Percentiles rank a stretch among this genome's conserved stretches.
phyloP scores from a whole-genome alignment of 1,140 invertebrate genomes.

The Drosophila sturtevanti region DNA sequence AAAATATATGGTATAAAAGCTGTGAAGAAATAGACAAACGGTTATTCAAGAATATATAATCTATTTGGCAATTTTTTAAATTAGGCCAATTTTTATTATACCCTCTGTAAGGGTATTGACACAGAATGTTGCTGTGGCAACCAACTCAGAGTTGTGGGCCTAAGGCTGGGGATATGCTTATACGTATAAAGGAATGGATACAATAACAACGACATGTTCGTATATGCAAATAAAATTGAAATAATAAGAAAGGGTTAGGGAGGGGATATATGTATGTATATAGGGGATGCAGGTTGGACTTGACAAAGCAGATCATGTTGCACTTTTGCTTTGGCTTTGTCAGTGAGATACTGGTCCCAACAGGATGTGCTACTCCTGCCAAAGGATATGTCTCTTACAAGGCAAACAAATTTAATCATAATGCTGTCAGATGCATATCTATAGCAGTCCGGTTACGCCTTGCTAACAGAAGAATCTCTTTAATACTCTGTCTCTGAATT shows the following conservation, averaged over 20 bases:
- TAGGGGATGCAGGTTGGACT: background rate
- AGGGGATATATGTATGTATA: no score
- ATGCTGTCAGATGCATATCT: constrained; percentile 61
- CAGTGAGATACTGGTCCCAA: constrained; percentile 46
- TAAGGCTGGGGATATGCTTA: background rate
- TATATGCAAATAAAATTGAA: constrained; percentile 14
- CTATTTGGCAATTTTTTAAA: no score
- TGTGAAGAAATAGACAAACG: no score
- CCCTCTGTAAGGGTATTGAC: no score
- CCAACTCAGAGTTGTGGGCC: background rate
- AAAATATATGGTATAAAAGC: no score
- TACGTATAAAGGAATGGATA: background rate
- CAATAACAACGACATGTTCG: background rate
- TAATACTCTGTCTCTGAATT: background rate
- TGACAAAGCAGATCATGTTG: constrained; percentile 32
- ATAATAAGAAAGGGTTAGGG: background rate
- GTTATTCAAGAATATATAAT: no score
- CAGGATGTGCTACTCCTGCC: constrained; percentile 43
- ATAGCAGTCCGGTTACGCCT: background rate
- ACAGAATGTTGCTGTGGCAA: no score
- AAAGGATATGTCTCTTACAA: constrained; percentile 53
- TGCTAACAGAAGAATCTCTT: background rate
- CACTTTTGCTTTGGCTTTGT: constrained; percentile 14
- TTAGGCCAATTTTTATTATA: no score
- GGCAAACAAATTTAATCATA: constrained; percentile 62